phyloP scores from a whole-genome alignment of 2,113 vertebrate species.

The Megaleporinus macrocephalus region DNA sequence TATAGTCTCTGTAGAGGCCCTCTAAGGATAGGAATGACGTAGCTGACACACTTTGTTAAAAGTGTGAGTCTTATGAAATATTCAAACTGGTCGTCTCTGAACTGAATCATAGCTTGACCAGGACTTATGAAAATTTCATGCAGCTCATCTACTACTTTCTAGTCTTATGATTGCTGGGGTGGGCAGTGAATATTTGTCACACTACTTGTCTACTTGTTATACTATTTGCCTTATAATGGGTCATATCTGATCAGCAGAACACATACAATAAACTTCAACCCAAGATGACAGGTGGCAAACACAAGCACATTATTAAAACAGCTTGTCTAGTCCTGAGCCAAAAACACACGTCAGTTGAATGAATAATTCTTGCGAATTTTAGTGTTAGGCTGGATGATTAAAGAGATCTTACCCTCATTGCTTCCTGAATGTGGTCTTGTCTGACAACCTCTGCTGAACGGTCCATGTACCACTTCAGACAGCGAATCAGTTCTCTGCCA shows the following conservation, averaged over 20 bases:
- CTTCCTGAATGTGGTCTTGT: slow-evolving; percentile 98
- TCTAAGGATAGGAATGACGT: neutral
- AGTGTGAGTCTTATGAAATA: slow-evolving; percentile 29
- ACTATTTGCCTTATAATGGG: slow-evolving; percentile 21
- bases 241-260: neutral
- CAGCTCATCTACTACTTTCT: slow-evolving; percentile 4
- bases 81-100: slow-evolving; percentile 28
- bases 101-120: slow-evolving; percentile 48
- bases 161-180: slow-evolving; percentile 6
- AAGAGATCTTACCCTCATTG: slow-evolving; percentile 85
- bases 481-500: slow-evolving; percentile 93
- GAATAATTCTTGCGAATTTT: slow-evolving; percentile 5
- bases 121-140: slow-evolving; percentile 37
- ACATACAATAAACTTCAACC: neutral
- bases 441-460: slow-evolving; percentile 92
- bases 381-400: neutral
- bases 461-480: slow-evolving; percentile 99
- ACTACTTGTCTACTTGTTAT: slow-evolving; percentile 2
- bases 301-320: slow-evolving; percentile 1
- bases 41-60: slow-evolving; percentile 16
- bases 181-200: slow-evolving; percentile 7
- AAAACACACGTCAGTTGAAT: neutral
- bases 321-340: neutral
- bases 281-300: slow-evolving; percentile 11
- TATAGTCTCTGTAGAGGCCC: neutral